These are phyloP conservation scores for Brachionus plicatilis DNA, from an alignment of 1,140 invertebrate genomes.

Conservation along the genomic window DNA sequence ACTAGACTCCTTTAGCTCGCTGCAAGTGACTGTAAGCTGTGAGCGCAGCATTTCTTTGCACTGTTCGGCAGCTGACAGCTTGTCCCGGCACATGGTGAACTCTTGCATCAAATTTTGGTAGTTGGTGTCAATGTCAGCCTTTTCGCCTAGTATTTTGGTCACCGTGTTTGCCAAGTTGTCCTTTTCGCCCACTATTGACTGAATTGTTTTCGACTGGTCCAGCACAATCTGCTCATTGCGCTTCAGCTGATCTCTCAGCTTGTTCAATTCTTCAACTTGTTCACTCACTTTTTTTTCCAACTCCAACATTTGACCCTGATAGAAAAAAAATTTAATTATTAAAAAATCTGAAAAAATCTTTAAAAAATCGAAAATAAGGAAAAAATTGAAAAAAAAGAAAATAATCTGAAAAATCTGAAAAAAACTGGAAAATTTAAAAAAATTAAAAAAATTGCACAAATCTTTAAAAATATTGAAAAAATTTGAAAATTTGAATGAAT, in stretches of 20 bases:
- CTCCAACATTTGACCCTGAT: not conserved
- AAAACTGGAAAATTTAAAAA: too few species aligned
- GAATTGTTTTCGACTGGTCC: slow-evolving; percentile 23
- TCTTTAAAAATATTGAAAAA: too few species aligned
- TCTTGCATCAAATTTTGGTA: not conserved
- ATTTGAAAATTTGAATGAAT: too few species aligned
- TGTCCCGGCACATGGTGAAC: not conserved
- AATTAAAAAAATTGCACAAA: too few species aligned
- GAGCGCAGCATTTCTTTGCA: slow-evolving; percentile 39
- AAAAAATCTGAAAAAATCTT: not conserved
- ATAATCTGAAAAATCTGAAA: too few species aligned
- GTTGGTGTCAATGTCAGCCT: not conserved
- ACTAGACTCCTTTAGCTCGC: not conserved
- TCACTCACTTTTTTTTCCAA: not conserved
- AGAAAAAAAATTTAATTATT: not conserved
- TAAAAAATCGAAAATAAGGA: too few species aligned
- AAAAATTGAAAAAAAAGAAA: too few species aligned
- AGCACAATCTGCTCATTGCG: not conserved
- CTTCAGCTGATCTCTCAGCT: not conserved
- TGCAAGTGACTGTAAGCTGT: not conserved
- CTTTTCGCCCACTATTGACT: slow-evolving; percentile 14
- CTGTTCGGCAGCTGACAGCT: slow-evolving; percentile 15
- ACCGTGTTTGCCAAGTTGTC: slow-evolving; percentile 5
- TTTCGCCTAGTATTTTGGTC: slow-evolving; percentile 18
- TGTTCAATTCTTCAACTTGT: not conserved